phyloP scores from a whole-genome alignment of 2,113 vertebrate species.

The Sturnus vulgaris region DNA sequence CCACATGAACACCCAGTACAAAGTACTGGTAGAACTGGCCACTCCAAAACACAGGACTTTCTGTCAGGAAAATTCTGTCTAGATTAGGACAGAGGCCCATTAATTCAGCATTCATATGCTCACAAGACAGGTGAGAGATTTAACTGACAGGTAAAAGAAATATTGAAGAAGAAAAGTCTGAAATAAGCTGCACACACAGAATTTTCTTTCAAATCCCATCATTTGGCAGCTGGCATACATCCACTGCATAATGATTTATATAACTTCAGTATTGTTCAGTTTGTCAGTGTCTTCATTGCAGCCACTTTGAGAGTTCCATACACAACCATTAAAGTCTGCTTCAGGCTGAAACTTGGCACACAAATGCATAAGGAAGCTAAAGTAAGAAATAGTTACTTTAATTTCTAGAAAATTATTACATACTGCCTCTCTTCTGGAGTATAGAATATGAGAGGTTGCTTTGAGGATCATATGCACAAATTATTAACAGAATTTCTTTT shows the following conservation, averaged over 20 bases:
- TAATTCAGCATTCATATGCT: not conserved
- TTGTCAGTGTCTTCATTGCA: conserved; percentile 16
- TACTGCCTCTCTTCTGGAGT: not conserved
- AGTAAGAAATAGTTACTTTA: not conserved
- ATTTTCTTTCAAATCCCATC: not conserved
- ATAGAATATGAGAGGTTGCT: not conserved
- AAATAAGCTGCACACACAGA: not conserved
- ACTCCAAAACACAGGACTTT: not conserved
- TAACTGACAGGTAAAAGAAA: not conserved
- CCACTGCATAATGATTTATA: not conserved
- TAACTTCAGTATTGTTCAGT: not conserved
- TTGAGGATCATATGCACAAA: conserved; percentile 6
- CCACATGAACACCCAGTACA: not conserved
- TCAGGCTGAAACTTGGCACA: not conserved
- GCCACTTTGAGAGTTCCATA: not conserved
- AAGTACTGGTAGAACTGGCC: not conserved
- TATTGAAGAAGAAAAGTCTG: not conserved
- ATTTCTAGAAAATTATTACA: conserved; percentile 31
- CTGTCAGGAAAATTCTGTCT: not conserved
- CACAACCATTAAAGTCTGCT: not conserved
- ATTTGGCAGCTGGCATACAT: not conserved
- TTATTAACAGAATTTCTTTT: not conserved
- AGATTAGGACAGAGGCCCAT: not conserved
- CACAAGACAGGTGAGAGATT: not conserved
- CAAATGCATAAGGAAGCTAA: not conserved